Conservation (phyloP, 2,113 vertebrate species). For the Amia ocellicauda region DNA sequence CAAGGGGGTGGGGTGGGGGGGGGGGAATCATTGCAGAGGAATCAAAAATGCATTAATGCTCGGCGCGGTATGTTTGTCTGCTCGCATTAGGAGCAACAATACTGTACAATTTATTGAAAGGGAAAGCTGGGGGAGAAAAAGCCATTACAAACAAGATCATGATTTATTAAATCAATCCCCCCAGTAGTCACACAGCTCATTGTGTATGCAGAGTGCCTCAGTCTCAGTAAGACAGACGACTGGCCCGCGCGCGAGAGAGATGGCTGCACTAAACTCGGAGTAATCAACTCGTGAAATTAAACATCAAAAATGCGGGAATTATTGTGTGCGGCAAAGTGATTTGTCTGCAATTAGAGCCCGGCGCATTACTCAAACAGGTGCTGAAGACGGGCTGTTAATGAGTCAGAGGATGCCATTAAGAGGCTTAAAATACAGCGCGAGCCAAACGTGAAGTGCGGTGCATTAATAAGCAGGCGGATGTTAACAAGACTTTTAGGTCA, state of each 20-base stretch:
- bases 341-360: constrained; percentile 72
- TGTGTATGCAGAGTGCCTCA: constrained; percentile 55
- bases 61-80: constrained; percentile 35
- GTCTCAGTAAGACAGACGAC: constrained; percentile 59
- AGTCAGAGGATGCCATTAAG: constrained; percentile 36
- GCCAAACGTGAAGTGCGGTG: constrained; percentile 21
- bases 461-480: constrained; percentile 22
- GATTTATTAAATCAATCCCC: constrained; percentile 76
- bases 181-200: constrained; percentile 63
- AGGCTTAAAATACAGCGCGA: constrained; percentile 37
- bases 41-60: constrained; percentile 20
- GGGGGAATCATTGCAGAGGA: not conserved
- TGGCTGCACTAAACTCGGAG: constrained; percentile 56
- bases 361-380: constrained; percentile 55
- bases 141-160: constrained; percentile 69
- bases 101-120: constrained; percentile 49
- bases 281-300: constrained; percentile 76
- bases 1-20: too few relatives aligned
- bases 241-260: constrained; percentile 58
- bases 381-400: constrained; percentile 31
- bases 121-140: constrained; percentile 53
- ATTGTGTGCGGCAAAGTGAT: constrained; percentile 75
- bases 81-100: constrained; percentile 37
- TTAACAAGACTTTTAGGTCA: constrained; percentile 45
- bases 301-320: constrained; percentile 67